Percentiles rank a stretch among this genome's conserved stretches.
phyloP scores from a whole-genome alignment of 2,113 vertebrate genomes.

The Myiagra hebetior region DNA sequence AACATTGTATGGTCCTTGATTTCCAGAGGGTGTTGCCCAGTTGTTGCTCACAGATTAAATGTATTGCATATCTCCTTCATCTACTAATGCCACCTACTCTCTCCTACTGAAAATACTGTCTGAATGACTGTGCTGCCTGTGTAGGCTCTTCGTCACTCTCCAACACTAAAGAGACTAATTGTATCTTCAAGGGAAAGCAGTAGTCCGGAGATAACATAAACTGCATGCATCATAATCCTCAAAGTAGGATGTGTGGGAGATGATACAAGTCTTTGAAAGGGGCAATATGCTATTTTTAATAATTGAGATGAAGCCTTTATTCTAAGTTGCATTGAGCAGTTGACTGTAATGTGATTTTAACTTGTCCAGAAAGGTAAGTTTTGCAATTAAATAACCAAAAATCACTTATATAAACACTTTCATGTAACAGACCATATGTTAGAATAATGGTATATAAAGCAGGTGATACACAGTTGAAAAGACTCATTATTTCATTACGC shows the following conservation, averaged over 20 bases:
- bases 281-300: slow-evolving; percentile 8
- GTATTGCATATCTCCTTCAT: background rate
- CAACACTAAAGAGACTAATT: background rate
- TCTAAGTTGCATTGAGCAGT: background rate
- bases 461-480: background rate
- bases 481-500: background rate
- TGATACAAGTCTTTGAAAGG: background rate
- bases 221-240: background rate
- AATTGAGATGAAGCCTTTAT: background rate
- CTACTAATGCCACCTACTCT: slow-evolving; percentile 6
- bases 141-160: background rate
- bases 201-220: background rate
- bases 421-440: background rate
- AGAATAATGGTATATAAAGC: background rate
- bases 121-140: slow-evolving; percentile 9
- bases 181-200: background rate
- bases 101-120: background rate
- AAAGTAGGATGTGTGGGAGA: slow-evolving; percentile 22
- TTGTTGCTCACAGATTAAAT: background rate
- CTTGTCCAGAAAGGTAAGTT: background rate
- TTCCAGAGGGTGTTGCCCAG: background rate
- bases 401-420: background rate
- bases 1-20: background rate
- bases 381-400: background rate
- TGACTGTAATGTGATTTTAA: background rate